Percentiles rank a stretch among this genome's conserved stretches.
These are phyloP conservation scores for Cheilosia soror DNA, from an alignment of 2,888 invertebrate species.

Conservation along the genomic window DNA sequence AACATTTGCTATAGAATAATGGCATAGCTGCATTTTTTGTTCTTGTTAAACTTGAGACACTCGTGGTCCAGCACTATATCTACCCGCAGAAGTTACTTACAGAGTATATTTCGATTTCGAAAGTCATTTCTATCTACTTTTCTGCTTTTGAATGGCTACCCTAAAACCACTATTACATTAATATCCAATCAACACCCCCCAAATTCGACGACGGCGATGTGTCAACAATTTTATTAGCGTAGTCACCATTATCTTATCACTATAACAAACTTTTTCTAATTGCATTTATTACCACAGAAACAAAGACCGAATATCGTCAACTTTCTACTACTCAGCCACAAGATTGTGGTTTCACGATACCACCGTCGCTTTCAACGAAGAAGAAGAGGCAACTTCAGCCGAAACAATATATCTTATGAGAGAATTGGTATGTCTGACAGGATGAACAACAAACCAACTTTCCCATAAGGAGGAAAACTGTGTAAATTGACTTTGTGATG, in stretches of 20 bases:
- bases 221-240: constrained; percentile 18
- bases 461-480: constrained; percentile 21
- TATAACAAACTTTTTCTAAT: constrained; percentile 28
- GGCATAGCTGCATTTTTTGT: too few relatives aligned
- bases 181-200: too few relatives aligned
- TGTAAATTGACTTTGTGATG: constrained; percentile 25
- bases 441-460: constrained; percentile 26
- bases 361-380: constrained; percentile 4
- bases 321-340: constrained; percentile 27
- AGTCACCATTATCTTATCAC: constrained; percentile 6
- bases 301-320: constrained; percentile 16
- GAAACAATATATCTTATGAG: constrained; percentile 19
- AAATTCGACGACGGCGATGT: background rate
- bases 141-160: too few relatives aligned
- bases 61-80: too few relatives aligned
- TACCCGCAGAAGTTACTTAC: too few relatives aligned
- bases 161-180: too few relatives aligned
- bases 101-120: too few relatives aligned
- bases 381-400: constrained; percentile 3
- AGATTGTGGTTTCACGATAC: constrained; percentile 20
- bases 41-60: too few relatives aligned
- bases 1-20: too few relatives aligned
- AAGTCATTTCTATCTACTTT: too few relatives aligned
- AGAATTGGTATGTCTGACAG: constrained; percentile 35
- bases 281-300: constrained; percentile 26